Base-by-base conservation (phyloP, 2,113 vertebrate genomes). In the Urocitellus parryii region DNA sequence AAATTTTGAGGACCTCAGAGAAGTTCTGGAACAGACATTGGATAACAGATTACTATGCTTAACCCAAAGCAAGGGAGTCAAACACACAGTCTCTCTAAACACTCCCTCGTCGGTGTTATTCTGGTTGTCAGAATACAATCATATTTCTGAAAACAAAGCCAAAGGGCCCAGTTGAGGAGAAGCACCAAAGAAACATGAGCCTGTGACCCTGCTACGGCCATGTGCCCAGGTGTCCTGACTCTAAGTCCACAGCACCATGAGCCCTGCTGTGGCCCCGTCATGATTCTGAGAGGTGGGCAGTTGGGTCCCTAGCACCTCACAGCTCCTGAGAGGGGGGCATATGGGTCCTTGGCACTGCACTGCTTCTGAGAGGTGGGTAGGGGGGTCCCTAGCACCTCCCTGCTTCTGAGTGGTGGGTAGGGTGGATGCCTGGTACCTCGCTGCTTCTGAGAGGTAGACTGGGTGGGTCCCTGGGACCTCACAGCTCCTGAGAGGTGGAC, bases 1-100 rank as follows among this genome's bases (percentile, higher is more conserved):
- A 1, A 4, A 32, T 34, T 32, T 24, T 0, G 37, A 45, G 76
- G 13, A 1, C 2, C 11, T 86, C 68, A 7, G 1, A 0, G 34
- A 34, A 51, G 25, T 27, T 12, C 20, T 2, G 17, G 1, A n/a
- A 18, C 48, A 51, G 0, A 0, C 4, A 24, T 14, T 1, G 4
- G 20, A 34, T 6, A n/a, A 17, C 2, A 22, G 65, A 48, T 39
- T 74, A 20, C 17, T 73, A 25, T 56, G 6, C 39, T 11, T 2
- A 5, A 1, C 18, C 70, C 20, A 22, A 45, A 34, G 25, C 2
- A 45, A 51, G 16, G 9, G n/a, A 27, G 2, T 5, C 0, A 34
- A 13, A 3, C 25, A 17, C 0, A 45, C 5, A 56, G 45, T 22
- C 79, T 78, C 18, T 5, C 24, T 16, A 0, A 12, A 90, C 27